Conservation (phyloP, 2,113 vertebrate genomes). For the Hemiprocne comata region DNA sequence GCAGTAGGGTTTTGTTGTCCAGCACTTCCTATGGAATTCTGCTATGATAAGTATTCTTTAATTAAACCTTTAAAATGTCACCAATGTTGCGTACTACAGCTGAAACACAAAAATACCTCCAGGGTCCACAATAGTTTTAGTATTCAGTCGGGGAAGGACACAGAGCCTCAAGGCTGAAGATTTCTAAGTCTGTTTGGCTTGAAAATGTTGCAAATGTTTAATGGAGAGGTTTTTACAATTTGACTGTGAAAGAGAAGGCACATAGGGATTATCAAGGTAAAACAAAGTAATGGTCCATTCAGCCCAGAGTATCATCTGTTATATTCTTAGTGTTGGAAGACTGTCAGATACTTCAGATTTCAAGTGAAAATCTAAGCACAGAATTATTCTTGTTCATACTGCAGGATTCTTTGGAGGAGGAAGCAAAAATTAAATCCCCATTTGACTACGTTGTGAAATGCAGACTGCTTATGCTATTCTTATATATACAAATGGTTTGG, state of each 20-base stretch:
- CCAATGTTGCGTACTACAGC: slow-evolving; percentile 68
- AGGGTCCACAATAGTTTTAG: slow-evolving; percentile 6
- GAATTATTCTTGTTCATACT: neutral
- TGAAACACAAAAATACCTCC: slow-evolving; percentile 29
- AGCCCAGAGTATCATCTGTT: neutral
- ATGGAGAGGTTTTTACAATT: neutral
- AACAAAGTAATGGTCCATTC: neutral
- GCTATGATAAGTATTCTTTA: slow-evolving; percentile 84
- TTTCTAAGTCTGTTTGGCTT: neutral
- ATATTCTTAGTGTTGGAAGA: neutral
- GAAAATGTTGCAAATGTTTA: slow-evolving; percentile 29
- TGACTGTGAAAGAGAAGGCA: neutral
- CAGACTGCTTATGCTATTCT: neutral
- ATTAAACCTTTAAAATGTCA: slow-evolving; percentile 81
- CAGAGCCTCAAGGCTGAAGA: neutral
- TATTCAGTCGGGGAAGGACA: neutral
- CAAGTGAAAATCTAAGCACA: neutral
- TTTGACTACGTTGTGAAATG: neutral
- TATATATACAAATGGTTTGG: neutral
- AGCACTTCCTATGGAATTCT: slow-evolving; percentile 65
- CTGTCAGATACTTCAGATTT: neutral
- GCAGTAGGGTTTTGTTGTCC: slow-evolving; percentile 80
- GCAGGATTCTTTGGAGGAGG: neutral
- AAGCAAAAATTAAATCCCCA: neutral
- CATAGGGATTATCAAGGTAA: neutral